These are phyloP conservation scores for Graphium colonna DNA, from an alignment of 2,888 invertebrate species.

Conservation along the genomic window DNA sequence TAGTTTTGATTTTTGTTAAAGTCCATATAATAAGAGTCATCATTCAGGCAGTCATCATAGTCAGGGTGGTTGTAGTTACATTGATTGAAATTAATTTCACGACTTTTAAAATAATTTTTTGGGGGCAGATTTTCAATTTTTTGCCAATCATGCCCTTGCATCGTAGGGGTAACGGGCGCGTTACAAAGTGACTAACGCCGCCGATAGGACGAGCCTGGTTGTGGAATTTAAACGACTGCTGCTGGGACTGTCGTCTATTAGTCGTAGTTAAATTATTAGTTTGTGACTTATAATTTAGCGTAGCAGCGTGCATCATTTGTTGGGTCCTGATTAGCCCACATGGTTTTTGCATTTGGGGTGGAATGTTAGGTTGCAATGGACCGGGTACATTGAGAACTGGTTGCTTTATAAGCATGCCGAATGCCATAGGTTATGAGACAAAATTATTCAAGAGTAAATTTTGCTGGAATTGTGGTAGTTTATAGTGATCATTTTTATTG, in stretches of 20 bases:
- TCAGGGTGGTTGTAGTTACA: neutral
- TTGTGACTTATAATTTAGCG: neutral
- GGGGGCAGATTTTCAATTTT: neutral
- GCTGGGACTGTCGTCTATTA: neutral
- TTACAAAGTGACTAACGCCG: no score
- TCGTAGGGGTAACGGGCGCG: no score
- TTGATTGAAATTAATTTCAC: conserved; percentile 7
- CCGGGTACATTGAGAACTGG: neutral
- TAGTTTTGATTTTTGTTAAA: neutral
- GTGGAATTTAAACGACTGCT: neutral
- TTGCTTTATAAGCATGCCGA: neutral
- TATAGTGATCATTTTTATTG: neutral
- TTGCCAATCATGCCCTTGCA: no score
- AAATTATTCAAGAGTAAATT: neutral
- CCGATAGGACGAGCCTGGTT: no score
- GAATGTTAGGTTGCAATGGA: neutral
- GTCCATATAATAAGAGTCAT: neutral
- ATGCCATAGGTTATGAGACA: neutral
- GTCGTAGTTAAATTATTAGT: neutral
- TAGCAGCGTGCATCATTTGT: neutral
- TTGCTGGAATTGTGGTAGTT: neutral
- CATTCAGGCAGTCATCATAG: no score
- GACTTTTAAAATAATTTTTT: neutral
- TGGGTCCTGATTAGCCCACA: neutral
- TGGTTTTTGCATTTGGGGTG: neutral